Base-by-base conservation (phyloP, 2,888 invertebrate genomes). In the Conchocele bisecta region DNA sequence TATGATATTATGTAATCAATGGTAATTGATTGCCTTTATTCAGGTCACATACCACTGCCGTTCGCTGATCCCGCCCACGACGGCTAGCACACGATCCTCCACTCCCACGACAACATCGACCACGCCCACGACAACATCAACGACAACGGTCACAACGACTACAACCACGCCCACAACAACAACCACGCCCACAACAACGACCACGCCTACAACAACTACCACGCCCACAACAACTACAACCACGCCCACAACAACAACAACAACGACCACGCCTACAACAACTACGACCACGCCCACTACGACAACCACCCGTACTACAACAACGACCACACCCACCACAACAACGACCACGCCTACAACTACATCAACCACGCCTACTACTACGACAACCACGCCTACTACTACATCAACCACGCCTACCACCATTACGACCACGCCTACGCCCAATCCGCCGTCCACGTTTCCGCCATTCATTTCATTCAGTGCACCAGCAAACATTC, bases 401-500 rank as follows among this genome's bases (percentile, higher is more conserved):
- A 31, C 65, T 2, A 59, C 72, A 2, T 42, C 76, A 2, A 61
- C 76, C 2, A 50, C 72, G 4, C 33, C 73, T 6, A 35, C 76
- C 1, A 63, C 76, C 6, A 56, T 59, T 29, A 61, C 59, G 13
- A 63, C 66, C 9, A 64, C 76, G 5, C 20, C 46, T 5, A 37
- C 60, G 0, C 54, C 67, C 6, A 56, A 64, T 13, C 35, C 44
- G 5, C 35, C 50, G 9, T 60, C 72, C 2, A 60, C 68, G 11
- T 54, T 76, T 9, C 72, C 76, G 15, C 63, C 69, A 17, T 76
- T 63, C 41, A 70, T 73, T 29, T 69, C 72, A 9, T 76, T 76
- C 41, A 44, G 53, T 9, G 39, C 58, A 35, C 77, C 74, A 22
- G 48, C 65, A 6, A 74, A 68, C 50, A 51, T 61, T 17, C 75